These are phyloP conservation scores for Cuculus canorus DNA, from an alignment of 2,797 vertebrate species.

Conservation along the genomic window DNA sequence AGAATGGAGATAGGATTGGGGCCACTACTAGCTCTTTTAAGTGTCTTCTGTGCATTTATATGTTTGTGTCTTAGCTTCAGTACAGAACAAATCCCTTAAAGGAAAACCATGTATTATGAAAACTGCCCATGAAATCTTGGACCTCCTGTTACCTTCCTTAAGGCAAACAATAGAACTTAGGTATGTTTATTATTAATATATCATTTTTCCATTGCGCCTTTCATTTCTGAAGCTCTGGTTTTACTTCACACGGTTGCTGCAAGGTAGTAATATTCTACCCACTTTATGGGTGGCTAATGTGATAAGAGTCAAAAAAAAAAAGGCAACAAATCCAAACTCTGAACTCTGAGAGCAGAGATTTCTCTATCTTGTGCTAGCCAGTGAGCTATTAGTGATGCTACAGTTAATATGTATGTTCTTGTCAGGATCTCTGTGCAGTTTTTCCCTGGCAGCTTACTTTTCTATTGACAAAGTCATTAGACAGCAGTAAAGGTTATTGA, in stretches of 20 bases:
- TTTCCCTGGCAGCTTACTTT: background rate
- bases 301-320: background rate
- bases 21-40: background rate
- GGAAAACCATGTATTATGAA: background rate
- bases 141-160: background rate
- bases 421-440: background rate
- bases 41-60: background rate
- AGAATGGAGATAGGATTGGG: background rate
- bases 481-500: background rate
- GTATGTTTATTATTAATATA: background rate
- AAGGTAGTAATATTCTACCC: background rate
- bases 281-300: background rate
- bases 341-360: background rate
- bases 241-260: background rate
- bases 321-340: background rate
- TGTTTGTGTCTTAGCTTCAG: background rate
- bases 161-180: background rate
- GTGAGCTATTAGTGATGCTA: background rate
- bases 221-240: background rate
- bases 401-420: background rate
- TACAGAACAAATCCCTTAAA: background rate
- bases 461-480: background rate
- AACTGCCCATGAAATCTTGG: background rate
- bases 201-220: background rate
- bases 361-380: background rate